Conservation (phyloP, 2,113 vertebrate species). For the Anoplopoma fimbria region DNA sequence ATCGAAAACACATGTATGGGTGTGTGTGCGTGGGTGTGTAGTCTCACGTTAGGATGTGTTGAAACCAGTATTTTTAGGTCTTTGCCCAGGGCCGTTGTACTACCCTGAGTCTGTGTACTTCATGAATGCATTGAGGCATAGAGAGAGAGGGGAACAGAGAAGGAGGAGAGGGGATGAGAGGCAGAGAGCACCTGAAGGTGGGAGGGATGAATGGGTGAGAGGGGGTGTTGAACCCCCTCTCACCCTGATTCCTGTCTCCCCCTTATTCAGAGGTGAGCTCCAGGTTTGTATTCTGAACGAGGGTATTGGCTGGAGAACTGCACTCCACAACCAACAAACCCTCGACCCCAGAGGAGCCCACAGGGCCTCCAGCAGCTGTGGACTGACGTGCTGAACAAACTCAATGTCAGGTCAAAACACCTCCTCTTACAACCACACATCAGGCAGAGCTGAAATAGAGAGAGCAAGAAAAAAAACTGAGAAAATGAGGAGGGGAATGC, state of each 20-base stretch:
- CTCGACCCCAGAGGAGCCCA: slow-evolving; percentile 59
- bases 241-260: background rate
- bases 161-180: background rate
- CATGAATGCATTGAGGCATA: slow-evolving; percentile 64
- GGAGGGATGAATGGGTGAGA: slow-evolving; percentile 41
- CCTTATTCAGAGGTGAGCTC: slow-evolving; percentile 39
- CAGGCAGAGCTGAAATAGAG: slow-evolving; percentile 31
- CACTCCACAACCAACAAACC: slow-evolving; percentile 62
- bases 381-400: slow-evolving; percentile 72
- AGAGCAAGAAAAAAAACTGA: background rate
- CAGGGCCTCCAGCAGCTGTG: slow-evolving; percentile 66
- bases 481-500: background rate
- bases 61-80: slow-evolving; percentile 75
- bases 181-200: slow-evolving; percentile 18
- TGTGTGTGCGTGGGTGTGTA: slow-evolving; percentile 27
- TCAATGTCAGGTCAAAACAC: slow-evolving; percentile 72
- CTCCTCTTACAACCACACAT: slow-evolving; percentile 61
- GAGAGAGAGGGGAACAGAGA: slow-evolving; percentile 21
- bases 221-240: slow-evolving; percentile 19
- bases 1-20: background rate
- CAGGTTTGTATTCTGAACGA: slow-evolving; percentile 74
- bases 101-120: slow-evolving; percentile 66
- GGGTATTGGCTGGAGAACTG: slow-evolving; percentile 45
- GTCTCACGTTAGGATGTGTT: slow-evolving; percentile 49
- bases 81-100: slow-evolving; percentile 71